Evolutionary conservation across 2,113 vertebrate species (phyloP).

Genomic region (Hyla sarda): DNA sequence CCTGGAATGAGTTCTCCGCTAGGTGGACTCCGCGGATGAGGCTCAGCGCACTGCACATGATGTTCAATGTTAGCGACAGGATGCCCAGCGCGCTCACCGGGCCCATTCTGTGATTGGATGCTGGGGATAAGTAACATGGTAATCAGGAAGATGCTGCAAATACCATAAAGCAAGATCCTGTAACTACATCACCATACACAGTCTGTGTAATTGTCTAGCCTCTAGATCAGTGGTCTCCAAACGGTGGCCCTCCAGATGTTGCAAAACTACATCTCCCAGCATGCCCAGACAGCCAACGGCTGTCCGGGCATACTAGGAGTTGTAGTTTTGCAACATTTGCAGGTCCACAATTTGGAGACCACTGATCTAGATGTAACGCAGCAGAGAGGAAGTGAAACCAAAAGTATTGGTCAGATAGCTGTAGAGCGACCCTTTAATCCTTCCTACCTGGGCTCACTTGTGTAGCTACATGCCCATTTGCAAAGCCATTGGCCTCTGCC

Average conservation of each 20-base stretch:
- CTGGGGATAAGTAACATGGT: slow-evolving; percentile 64
- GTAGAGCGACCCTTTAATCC: background rate
- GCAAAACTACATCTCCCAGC: no score
- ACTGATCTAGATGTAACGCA: no score
- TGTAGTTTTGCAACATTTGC: no score
- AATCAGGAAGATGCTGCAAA: background rate
- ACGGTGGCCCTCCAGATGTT: no score
- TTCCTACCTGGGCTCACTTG: slow-evolving; percentile 4
- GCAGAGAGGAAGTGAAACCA: no score
- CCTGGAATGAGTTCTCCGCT: slow-evolving; percentile 90
- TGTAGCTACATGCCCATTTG: slow-evolving; percentile 74
- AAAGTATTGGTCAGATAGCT: background rate
- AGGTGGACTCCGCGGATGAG: slow-evolving; percentile 93
- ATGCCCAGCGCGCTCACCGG: slow-evolving; percentile 86
- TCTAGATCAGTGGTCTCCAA: no score
- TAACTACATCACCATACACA: no score
- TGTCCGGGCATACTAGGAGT: no score
- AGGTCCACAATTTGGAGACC: no score
- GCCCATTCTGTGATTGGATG: slow-evolving; percentile 80
- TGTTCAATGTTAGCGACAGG: slow-evolving; percentile 92
- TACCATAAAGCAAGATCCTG: no score
- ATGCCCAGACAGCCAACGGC: no score
- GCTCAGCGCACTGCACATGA: slow-evolving; percentile 93
- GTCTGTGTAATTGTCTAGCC: no score
- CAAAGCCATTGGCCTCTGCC: slow-evolving; percentile 75